Base-by-base conservation (phyloP, 2,797 vertebrate species). In the Eulemur albifrons region DNA sequence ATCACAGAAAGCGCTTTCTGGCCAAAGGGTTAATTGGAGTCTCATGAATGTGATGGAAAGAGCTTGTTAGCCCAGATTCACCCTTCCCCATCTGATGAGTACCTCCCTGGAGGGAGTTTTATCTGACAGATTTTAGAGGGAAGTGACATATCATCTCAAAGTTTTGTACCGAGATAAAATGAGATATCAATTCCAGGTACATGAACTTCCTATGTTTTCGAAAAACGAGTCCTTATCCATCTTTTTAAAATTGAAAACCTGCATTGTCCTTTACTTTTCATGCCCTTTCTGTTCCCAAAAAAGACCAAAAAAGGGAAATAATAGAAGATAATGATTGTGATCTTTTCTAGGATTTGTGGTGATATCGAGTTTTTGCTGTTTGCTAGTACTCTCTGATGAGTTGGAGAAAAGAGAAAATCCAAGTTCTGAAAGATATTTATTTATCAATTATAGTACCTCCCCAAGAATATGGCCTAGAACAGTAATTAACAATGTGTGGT, bases 211-310 rank as follows among this genome's bases (percentile, higher is more conserved):
- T 70, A 23, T 79, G 27, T 84, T 45, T 90, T 43, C 23, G 11
- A 75, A 70, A 93, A 88, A 83, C 0, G 23, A 61, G 67, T 79
- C 13, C 43, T 65, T 57, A 63, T 48, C 23, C n/a, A 15, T 54
- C n/a, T 92, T n/a, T 96, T 94, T 93, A 57, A 93, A 89, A 76
- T 45, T 5, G n/a, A 93, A 95, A 40, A 9, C 2, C 25, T 76
- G 4, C 25, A 17, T 35, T 63, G 32, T 50, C 43, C 45, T 89
- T 69, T 73, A 72, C 23, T 9, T 63, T 76, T 43, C 38, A 25
- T 63, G 17, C 54, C 17, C 48, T 83, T 93, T 77, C 23, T 48
- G 13, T 84, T 94, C 57, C 52, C 32, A 61, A 87, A 84, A 93
- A 93, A 90, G 40, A 77, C 10, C 27, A 76, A 57, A 72, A 12